A percentile compares a stretch with the other conserved stretches of the same genome.
These are phyloP conservation scores for Hydrotaea diabolus DNA, from an alignment of 2,888 invertebrate genomes.

Conservation along the genomic window DNA sequence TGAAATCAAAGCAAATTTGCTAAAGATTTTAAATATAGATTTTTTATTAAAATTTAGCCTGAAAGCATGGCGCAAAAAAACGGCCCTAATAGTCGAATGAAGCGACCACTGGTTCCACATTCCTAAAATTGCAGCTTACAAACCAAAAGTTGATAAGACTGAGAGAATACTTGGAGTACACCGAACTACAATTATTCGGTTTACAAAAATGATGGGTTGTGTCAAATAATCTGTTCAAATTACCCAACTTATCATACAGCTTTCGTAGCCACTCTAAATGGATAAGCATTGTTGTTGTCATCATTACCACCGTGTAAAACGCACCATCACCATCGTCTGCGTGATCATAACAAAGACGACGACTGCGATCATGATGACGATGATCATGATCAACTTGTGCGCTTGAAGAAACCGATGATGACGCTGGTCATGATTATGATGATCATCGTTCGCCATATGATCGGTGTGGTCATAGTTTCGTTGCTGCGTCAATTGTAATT, in stretches of 20 bases:
- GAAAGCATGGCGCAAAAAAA: too few species aligned
- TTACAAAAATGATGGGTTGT: too few species aligned
- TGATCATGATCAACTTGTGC: neutral
- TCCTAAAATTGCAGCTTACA: too few species aligned
- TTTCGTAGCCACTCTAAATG: neutral
- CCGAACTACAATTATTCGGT: too few species aligned
- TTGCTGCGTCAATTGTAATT: conserved; percentile 48
- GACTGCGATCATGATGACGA: neutral
- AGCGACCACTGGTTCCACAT: too few species aligned
- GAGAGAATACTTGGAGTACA: too few species aligned
- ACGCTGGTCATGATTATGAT: conserved; percentile 12
- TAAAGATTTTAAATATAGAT: too few species aligned
- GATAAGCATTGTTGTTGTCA: neutral
- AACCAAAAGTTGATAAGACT: too few species aligned
- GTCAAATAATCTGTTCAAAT: too few species aligned
- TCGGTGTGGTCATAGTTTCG: conserved; percentile 19
- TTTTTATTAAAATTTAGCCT: too few species aligned
- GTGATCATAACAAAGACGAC: neutral
- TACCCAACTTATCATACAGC: neutral
- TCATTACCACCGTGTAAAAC: conserved; percentile 34
- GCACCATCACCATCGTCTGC: conserved; percentile 19
- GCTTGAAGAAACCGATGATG: neutral
- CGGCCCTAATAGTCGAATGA: too few species aligned
- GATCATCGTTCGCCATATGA: conserved; percentile 1
- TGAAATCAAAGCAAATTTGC: too few species aligned